Conservation (phyloP, 2,797 vertebrate species). For the Parotocinclus haroldoi region DNA sequence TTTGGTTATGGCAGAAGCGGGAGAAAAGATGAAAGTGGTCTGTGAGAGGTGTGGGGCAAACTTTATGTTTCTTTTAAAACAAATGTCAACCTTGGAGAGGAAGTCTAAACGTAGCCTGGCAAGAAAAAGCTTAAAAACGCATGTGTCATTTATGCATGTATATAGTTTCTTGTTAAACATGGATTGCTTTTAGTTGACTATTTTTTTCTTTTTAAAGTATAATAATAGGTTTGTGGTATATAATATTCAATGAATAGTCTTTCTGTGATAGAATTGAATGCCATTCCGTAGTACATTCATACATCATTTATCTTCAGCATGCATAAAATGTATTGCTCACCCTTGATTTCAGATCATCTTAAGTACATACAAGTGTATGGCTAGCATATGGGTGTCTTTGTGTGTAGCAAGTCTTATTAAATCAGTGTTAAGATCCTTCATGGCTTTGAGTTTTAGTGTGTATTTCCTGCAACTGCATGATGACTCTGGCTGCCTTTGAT, state of each 20-base stretch:
- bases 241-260: too few species aligned
- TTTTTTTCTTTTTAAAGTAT: too few species aligned
- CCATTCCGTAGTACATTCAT: not conserved
- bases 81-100: constrained; percentile 21
- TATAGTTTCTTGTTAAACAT: too few species aligned
- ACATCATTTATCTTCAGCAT: not conserved
- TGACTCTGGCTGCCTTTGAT: constrained; percentile 71
- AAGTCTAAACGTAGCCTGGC: not conserved
- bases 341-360: constrained; percentile 11
- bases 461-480: constrained; percentile 56
- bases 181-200: too few species aligned
- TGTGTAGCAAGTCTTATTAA: not conserved
- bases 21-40: constrained; percentile 17
- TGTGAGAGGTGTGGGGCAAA: constrained; percentile 15
- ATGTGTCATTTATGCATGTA: constrained; percentile 10
- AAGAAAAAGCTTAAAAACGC: constrained; percentile 6
- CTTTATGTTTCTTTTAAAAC: constrained; percentile 31
- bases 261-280: not conserved
- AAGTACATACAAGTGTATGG: constrained; percentile 8
- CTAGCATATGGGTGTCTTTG: constrained; percentile 19
- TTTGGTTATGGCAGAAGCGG: constrained; percentile 15
- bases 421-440: not conserved
- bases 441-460: constrained; percentile 48
- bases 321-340: not conserved
- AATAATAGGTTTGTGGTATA: too few species aligned